phyloP scores from a whole-genome alignment of 2,888 invertebrate genomes.

The Apoda limacodes region DNA sequence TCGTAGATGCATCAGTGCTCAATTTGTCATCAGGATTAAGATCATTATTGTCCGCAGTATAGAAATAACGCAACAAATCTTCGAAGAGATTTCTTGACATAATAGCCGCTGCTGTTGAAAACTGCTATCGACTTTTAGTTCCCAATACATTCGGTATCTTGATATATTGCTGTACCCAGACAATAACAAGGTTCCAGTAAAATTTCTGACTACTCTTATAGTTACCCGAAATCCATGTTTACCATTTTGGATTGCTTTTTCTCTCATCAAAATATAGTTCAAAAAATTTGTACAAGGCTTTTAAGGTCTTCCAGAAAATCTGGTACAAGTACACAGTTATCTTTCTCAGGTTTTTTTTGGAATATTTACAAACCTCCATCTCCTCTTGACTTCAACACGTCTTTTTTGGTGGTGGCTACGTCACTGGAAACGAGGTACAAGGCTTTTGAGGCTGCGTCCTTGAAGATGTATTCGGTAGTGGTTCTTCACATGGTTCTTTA shows the following conservation, averaged over 20 bases:
- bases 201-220: constrained; percentile 6
- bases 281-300: constrained; percentile 13
- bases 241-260: constrained; percentile 14
- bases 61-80: constrained; percentile 24
- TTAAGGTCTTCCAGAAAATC: constrained; percentile 10
- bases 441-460: constrained; percentile 6
- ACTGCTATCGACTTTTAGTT: constrained; percentile 21
- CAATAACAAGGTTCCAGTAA: constrained; percentile 10
- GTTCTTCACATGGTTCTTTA: constrained; percentile 8
- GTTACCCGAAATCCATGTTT: constrained; percentile 12
- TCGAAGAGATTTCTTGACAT: constrained; percentile 26
- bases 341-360: constrained; percentile 12
- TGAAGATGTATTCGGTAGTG: constrained; percentile 9
- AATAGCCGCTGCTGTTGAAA: constrained; percentile 21
- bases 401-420: no score
- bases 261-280: constrained; percentile 12
- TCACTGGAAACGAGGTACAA: constrained; percentile 1
- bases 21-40: constrained; percentile 22
- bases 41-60: constrained; percentile 23
- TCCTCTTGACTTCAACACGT: constrained; percentile 7
- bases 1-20: constrained; percentile 29
- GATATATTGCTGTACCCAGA: constrained; percentile 16
- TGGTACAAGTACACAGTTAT: constrained; percentile 5
- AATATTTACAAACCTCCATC: constrained; percentile 13
- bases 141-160: constrained; percentile 24